Evolutionary conservation across 2,113 vertebrate species (phyloP).

Genomic region (Pedetes capensis): DNA sequence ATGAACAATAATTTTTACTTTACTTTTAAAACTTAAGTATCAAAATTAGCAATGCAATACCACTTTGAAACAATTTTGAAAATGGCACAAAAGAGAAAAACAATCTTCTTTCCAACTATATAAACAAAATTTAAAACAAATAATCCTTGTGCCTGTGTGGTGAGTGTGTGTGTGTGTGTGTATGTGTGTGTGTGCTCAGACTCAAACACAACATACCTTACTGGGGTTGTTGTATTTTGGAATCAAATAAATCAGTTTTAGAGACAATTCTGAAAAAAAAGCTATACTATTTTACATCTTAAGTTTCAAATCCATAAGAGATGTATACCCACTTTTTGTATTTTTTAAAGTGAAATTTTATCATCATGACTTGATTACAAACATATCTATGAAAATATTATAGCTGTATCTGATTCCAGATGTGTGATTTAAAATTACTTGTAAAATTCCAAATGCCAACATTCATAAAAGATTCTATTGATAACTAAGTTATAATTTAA

Average conservation of each 20-base stretch:
- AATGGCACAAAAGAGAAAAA: not conserved
- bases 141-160: not conserved
- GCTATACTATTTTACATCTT: not conserved
- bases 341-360: slow-evolving; percentile 29
- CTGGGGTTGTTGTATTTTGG: not conserved
- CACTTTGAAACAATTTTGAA: not conserved
- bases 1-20: slow-evolving; percentile 41
- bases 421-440: not conserved
- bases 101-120: not conserved
- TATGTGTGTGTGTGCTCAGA: not conserved
- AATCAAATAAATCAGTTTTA: not conserved
- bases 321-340: not conserved
- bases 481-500: not conserved
- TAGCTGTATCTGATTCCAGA: not conserved
- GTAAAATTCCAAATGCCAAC: not conserved
- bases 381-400: not conserved
- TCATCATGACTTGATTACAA: not conserved
- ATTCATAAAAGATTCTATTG: not conserved
- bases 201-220: accelerated
- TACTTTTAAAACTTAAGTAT: slow-evolving; percentile 44
- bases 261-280: not conserved
- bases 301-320: not conserved
- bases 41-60: slow-evolving; percentile 8
- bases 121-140: slow-evolving; percentile 43
- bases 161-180: not conserved